Evolutionary conservation across 2,888 invertebrate genomes (phyloP), one percentile per base, ranked within the genome.

Genomic region (Sinodicranocentrus sp.): DNA sequence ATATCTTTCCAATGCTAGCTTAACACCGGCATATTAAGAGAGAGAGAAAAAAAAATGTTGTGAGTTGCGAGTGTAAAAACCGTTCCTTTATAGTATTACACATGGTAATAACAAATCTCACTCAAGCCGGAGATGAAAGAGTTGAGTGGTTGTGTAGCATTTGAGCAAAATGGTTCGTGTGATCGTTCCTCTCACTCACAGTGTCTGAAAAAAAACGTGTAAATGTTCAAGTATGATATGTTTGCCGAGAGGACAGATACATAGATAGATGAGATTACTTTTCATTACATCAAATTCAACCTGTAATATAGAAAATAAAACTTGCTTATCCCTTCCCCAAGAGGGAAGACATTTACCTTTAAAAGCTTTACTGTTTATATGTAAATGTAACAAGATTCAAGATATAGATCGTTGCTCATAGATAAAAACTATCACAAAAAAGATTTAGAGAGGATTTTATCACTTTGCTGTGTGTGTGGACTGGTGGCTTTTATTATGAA

Each of bases 101-200:
- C n/a, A n/a, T n/a, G 59, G 77, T 73, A 59, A 77, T 77, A 68
- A 65, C 65, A 65, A 65, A 65, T 65, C 65, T 65, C 65, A 17
- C 33, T 2, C 25, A 28, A 63, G 39, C 15, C 33, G 10, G 39
- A 39, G 39, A n/a, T 39, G 57, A 57, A 59, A 21, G 19, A 59
- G 59, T 26, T n/a, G 48, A 48, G 48, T 48, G 6, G 28, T 26
- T 65, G 28, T 15, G n/a, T 5, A 43, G 65, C n/a, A 19, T 39
- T 65, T 65, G 39, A 39, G 43, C 10, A 23, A 28, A 65, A 65
- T 39, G 65, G 43, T 39, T 65, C 43, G 65, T 65, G 65, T 65
- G 43, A 65, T 65, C 65, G 43, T 65, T 43, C 33, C 61, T 61
- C 61, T 23, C 17, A 13, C 52, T 63, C 52, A n/a, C 3, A 5